phyloP scores from a whole-genome alignment of 2,797 vertebrate genomes.

The Poeciliopsis infans region DNA sequence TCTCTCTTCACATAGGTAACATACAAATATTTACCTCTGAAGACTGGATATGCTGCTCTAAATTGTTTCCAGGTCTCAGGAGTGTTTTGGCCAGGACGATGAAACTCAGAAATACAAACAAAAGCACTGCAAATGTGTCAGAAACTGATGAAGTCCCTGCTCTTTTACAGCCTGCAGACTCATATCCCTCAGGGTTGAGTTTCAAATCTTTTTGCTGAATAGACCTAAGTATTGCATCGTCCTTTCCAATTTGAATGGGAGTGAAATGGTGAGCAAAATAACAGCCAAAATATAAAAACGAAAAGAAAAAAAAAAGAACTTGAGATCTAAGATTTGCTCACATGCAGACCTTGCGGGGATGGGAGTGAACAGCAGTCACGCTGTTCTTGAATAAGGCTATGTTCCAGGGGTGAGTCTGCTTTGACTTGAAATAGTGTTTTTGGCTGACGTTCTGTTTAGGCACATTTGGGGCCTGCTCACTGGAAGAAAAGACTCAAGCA shows the following conservation, averaged over 20 bases:
- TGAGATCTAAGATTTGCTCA: slow-evolving; percentile 49
- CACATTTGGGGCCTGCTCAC: slow-evolving; percentile 46
- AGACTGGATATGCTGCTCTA: slow-evolving; percentile 13
- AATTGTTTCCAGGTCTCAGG: slow-evolving; percentile 28
- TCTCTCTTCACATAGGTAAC: slow-evolving; percentile 21
- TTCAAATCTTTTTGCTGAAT: slow-evolving; percentile 46
- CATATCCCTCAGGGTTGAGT: slow-evolving; percentile 35
- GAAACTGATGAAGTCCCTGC: slow-evolving; percentile 53
- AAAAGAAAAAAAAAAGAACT: slow-evolving; percentile 39
- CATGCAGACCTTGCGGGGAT: slow-evolving; percentile 44
- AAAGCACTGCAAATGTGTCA: slow-evolving; percentile 52
- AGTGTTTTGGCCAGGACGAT: slow-evolving; percentile 49
- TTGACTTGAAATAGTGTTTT: slow-evolving; percentile 63
- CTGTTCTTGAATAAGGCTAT: slow-evolving; percentile 54
- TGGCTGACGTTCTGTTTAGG: slow-evolving; percentile 56
- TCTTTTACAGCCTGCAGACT: slow-evolving; percentile 45
- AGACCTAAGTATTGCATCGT: slow-evolving; percentile 36
- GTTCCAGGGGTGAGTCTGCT: slow-evolving; percentile 60
- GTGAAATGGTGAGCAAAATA: slow-evolving; percentile 21
- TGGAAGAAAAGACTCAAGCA: slow-evolving; percentile 63
- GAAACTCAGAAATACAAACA: slow-evolving; percentile 43
- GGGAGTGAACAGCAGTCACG: slow-evolving; percentile 51
- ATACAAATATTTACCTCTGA: slow-evolving; percentile 41
- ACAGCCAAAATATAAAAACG: slow-evolving; percentile 37
- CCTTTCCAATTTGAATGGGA: slow-evolving; percentile 22